Evolutionary conservation across 2,113 vertebrate genomes (phyloP), one percentile per base, ranked within the genome.

Genomic region (Syngnathoides biaculeatus): DNA sequence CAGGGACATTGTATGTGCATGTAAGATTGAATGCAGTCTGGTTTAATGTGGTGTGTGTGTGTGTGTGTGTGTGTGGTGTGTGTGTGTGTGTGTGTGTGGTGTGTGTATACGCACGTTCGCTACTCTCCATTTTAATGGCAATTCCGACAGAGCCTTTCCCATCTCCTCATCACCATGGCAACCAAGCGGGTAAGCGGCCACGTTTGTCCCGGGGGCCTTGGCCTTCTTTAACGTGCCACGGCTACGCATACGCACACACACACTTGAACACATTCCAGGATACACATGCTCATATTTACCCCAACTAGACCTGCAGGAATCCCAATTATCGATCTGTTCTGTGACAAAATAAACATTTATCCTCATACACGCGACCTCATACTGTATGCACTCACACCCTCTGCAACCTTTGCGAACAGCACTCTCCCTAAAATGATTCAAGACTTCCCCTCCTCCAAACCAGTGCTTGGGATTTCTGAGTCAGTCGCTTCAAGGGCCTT

Each of bases 161-260:
- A 84, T 92, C 88, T 87, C 77, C 64, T 68, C 4, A 89, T 98
- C 84, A 80, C 90, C 92, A 95, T 94, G 90, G 93, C 87, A 95
- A 96, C 94, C 26, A 35, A 88, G 92, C 87, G 91, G 88, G 80
- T 89, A 81, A 90, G 89, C 82, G 85, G 85, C 87, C 88, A 90
- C 81, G 78, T 92, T 91, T 85, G 90, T 92, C 92, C 94, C 92
- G 82, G 84, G 91, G 90, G 91, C 90, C 90, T 84, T 82, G 83
- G 91, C 87, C 91, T 92, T 91, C 87, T 91, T 92, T 85, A 87
- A 74, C 82, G 60, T 74, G 83, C 62, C 91, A 90, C 91, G 89
- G 88, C 88, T 80, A 65, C 79, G 83, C 81, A 65, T 81, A 78
- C 79, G 86, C 85, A 64, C 42, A 78, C 67, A 67, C 75, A 71